These are phyloP conservation scores for Tipula helvola DNA, from an alignment of 2,888 invertebrate genomes.

Conservation along the genomic window DNA sequence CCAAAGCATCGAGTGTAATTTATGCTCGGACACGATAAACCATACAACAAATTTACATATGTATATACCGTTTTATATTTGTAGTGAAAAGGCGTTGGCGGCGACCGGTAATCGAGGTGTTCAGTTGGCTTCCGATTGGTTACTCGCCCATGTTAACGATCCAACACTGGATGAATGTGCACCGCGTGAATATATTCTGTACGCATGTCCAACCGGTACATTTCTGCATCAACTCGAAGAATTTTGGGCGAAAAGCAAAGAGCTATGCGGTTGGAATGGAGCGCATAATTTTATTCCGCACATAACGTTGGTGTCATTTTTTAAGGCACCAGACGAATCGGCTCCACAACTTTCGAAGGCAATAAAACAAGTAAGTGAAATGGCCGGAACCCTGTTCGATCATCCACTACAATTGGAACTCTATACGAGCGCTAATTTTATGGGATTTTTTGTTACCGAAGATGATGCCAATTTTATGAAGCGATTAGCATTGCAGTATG, in stretches of 20 bases:
- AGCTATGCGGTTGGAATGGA: slow-evolving; percentile 72
- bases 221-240: slow-evolving; percentile 53
- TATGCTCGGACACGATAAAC: slow-evolving; percentile 10
- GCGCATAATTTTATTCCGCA: slow-evolving; percentile 85
- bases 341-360: slow-evolving; percentile 55
- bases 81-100: slow-evolving; percentile 75
- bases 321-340: slow-evolving; percentile 70
- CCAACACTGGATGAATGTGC: slow-evolving; percentile 60
- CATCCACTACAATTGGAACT: slow-evolving; percentile 61
- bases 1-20: slow-evolving; percentile 80
- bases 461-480: slow-evolving; percentile 70
- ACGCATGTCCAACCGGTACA: slow-evolving; percentile 71
- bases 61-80: slow-evolving; percentile 20
- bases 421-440: slow-evolving; percentile 77
- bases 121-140: slow-evolving; percentile 82
- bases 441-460: slow-evolving; percentile 80
- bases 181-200: slow-evolving; percentile 75
- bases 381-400: slow-evolving; percentile 51
- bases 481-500: slow-evolving; percentile 65
- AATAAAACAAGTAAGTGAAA: slow-evolving; percentile 61
- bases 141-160: slow-evolving; percentile 80
- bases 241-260: slow-evolving; percentile 67
- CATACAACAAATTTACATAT: neutral
- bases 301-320: slow-evolving; percentile 79
- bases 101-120: slow-evolving; percentile 82